phyloP scores from a whole-genome alignment of 2,888 invertebrate species.

The Blomia tropicalis region DNA sequence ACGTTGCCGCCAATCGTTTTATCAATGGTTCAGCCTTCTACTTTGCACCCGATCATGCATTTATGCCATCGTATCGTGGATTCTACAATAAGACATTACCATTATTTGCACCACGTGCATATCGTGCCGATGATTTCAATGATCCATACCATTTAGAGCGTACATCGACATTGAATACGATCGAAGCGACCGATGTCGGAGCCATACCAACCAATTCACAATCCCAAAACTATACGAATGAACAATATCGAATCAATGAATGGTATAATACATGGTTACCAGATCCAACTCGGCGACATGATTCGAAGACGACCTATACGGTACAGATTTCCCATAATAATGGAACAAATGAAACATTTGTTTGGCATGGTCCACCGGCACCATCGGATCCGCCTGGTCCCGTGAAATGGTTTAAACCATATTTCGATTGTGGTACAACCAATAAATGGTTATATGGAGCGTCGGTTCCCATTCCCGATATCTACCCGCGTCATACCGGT shows the following conservation, averaged over 20 bases:
- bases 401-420: constrained; percentile 81
- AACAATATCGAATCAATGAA: constrained; percentile 76
- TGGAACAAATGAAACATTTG: constrained; percentile 85
- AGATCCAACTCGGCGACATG: constrained; percentile 62
- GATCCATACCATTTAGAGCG: constrained; percentile 87
- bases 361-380: constrained; percentile 80
- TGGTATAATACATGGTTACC: constrained; percentile 87
- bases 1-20: constrained; percentile 76
- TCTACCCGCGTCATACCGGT: constrained; percentile 78
- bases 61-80: constrained; percentile 79
- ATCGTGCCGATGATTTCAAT: constrained; percentile 72
- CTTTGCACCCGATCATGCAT: constrained; percentile 82
- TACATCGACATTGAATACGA: constrained; percentile 85
- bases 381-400: constrained; percentile 81
- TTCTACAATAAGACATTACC: constrained; percentile 92
- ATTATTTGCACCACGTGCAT: constrained; percentile 76
- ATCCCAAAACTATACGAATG: constrained; percentile 73
- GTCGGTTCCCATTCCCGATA: constrained; percentile 83
- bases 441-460: constrained; percentile 91
- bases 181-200: constrained; percentile 67
- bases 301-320: constrained; percentile 69
- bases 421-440: constrained; percentile 85
- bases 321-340: constrained; percentile 85
- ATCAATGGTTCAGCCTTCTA: constrained; percentile 84
- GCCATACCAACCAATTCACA: constrained; percentile 60